A percentile compares a stretch with the other conserved stretches of the same genome.
phyloP scores from a whole-genome alignment of 2,888 invertebrate species.

The Balanococcus diminutus region DNA sequence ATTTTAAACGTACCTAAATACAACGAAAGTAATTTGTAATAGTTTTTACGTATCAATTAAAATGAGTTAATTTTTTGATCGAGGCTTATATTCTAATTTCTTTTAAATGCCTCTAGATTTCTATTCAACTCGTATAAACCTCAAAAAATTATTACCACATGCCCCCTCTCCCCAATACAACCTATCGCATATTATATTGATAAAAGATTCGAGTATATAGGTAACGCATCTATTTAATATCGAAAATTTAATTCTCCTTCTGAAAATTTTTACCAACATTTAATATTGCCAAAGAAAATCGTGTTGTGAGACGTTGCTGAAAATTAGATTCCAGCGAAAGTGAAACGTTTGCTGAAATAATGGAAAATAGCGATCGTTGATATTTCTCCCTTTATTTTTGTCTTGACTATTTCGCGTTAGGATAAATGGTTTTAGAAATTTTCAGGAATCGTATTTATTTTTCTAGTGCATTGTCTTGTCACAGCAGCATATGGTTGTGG shows the following conservation, averaged over 20 bases:
- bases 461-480: neutral
- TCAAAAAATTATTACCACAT: too few relatives aligned
- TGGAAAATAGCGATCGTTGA: neutral
- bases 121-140: too few relatives aligned
- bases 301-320: neutral
- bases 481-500: neutral
- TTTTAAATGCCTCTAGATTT: too few relatives aligned
- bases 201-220: too few relatives aligned
- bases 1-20: conserved; percentile 24
- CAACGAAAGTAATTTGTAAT: conserved; percentile 5
- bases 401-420: neutral
- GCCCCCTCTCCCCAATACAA: too few relatives aligned
- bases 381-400: neutral
- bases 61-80: conserved; percentile 20
- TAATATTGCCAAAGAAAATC: neutral
- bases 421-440: neutral
- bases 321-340: neutral
- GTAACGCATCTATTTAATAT: neutral
- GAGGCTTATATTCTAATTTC: neutral
- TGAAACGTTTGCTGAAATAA: neutral
- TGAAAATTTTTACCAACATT: neutral
- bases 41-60: conserved; percentile 10
- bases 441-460: neutral
- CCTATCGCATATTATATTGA: too few relatives aligned
- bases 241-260: neutral